A percentile compares a stretch with the other conserved stretches of the same genome.
Evolutionary conservation across 2,888 invertebrate genomes (phyloP).

Genomic region (Drosophila eohydei): DNA sequence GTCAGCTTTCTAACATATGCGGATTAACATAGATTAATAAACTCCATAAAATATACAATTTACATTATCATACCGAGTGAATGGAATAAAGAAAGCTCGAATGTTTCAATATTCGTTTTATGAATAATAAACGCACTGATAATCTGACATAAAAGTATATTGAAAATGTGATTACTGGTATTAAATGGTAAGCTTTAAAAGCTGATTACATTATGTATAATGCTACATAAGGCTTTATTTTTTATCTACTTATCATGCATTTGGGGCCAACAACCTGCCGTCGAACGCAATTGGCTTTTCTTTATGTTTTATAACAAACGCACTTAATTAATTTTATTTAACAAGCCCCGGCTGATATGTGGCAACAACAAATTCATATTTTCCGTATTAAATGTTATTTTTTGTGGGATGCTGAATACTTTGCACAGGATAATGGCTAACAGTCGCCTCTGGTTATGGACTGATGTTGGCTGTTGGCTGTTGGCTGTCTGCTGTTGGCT

Average conservation of each 20-base stretch:
- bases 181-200: background rate
- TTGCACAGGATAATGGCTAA: conserved; percentile 15
- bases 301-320: conserved; percentile 34
- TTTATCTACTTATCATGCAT: background rate
- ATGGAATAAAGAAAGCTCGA: no score
- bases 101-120: background rate
- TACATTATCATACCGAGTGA: no score
- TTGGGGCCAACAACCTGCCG: conserved; percentile 5
- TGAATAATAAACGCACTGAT: background rate
- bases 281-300: conserved; percentile 16
- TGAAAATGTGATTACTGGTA: background rate
- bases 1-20: background rate
- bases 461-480: conserved; percentile 6
- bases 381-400: conserved; percentile 60
- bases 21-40: no score
- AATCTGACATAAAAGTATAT: background rate
- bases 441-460: background rate
- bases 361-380: conserved; percentile 69
- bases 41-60: no score
- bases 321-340: conserved; percentile 73
- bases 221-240: background rate
- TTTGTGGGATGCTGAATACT: conserved; percentile 25
- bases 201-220: background rate
- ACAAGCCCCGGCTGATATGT: conserved; percentile 39
- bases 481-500: conserved; percentile 8